Conservation (phyloP, 2,888 invertebrate genomes). For the Malthinus seriepunctatus region DNA sequence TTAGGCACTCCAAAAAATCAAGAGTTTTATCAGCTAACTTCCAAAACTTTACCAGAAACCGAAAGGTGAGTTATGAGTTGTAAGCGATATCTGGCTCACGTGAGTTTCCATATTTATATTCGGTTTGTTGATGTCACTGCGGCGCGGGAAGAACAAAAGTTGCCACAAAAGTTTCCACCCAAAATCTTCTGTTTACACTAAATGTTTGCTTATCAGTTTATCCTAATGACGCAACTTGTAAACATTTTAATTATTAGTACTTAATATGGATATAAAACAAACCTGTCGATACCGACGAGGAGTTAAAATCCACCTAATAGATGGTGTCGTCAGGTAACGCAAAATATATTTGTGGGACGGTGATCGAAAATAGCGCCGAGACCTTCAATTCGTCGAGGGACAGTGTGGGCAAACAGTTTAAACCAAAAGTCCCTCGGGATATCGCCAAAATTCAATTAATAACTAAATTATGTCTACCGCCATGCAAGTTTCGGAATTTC, state of each 20-base stretch:
- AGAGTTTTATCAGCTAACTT: conserved; percentile 67
- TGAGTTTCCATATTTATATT: conserved; percentile 34
- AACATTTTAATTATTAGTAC: too few relatives aligned
- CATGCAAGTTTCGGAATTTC: conserved; percentile 25
- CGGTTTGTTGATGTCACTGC: conserved; percentile 23
- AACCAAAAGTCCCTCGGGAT: conserved; percentile 23
- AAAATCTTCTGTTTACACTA: conserved; percentile 2
- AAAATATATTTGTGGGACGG: conserved; percentile 36
- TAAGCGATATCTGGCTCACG: conserved; percentile 29
- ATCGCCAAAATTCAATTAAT: conserved; percentile 3
- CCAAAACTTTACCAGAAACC: conserved; percentile 61
- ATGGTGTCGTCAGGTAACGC: conserved; percentile 18
- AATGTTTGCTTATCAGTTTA: background rate
- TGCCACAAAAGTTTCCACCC: background rate
- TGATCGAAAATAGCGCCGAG: conserved; percentile 35
- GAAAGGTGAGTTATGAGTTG: conserved; percentile 59
- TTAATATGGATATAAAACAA: too few relatives aligned
- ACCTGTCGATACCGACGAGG: too few relatives aligned
- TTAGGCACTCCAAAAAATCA: conserved; percentile 58
- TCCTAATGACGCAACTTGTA: background rate
- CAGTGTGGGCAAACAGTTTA: conserved; percentile 28
- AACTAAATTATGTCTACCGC: conserved; percentile 16
- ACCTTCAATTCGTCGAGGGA: conserved; percentile 35
- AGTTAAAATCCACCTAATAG: conserved; percentile 10
- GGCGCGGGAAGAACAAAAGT: conserved; percentile 23